Conservation (phyloP, 2,113 vertebrate species). For the Suncus etruscus region DNA sequence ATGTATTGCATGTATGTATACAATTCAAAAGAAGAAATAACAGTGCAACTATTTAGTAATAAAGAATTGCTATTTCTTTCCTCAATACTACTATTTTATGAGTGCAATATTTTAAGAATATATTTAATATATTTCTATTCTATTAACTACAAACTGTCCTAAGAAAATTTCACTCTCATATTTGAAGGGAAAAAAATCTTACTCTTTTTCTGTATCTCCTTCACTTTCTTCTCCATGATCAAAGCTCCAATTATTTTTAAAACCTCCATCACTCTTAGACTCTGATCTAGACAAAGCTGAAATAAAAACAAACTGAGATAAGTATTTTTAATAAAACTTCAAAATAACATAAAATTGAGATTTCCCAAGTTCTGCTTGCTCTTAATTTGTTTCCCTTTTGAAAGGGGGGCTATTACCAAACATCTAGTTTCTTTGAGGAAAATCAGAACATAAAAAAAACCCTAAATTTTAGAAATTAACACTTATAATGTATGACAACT, state of each 20-base stretch:
- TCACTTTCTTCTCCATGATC: constrained; percentile 93
- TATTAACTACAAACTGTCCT: constrained; percentile 56
- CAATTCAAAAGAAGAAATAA: constrained; percentile 67
- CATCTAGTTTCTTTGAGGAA: constrained; percentile 36
- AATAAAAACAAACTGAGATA: constrained; percentile 88
- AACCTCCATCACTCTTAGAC: constrained; percentile 94
- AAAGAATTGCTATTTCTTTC: constrained; percentile 51
- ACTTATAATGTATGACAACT: constrained; percentile 14
- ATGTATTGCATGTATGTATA: constrained; percentile 21
- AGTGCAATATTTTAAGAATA: constrained; percentile 5
- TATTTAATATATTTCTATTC: constrained; percentile 33
- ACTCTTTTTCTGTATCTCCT: constrained; percentile 95
- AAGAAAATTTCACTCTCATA: constrained; percentile 58
- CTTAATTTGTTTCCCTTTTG: constrained; percentile 17
- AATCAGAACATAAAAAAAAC: background rate
- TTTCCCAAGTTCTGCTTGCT: constrained; percentile 38
- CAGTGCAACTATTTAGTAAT: constrained; percentile 49
- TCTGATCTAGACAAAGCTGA: constrained; percentile 96
- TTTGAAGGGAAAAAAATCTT: constrained; percentile 87
- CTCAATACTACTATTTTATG: constrained; percentile 47
- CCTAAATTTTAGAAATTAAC: constrained; percentile 39
- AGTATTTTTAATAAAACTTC: constrained; percentile 82
- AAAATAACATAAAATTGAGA: constrained; percentile 76
- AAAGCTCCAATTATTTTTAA: constrained; percentile 97
- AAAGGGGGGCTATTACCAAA: constrained; percentile 30